phyloP scores from a whole-genome alignment of 1,140 invertebrate species.

The Drosophila funebris region DNA sequence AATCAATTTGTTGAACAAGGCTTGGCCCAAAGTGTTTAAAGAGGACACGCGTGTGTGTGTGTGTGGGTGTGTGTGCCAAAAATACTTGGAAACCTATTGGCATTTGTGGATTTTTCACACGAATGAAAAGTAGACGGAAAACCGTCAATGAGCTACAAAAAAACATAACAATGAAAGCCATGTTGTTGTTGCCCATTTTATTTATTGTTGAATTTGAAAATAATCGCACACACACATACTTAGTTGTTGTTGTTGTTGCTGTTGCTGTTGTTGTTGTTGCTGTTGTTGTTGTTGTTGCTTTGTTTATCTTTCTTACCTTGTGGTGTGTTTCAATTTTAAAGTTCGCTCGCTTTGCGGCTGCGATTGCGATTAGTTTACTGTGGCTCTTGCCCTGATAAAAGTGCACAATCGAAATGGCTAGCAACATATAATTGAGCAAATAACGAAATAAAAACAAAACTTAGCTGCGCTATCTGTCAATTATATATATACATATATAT shows the following conservation, averaged over 20 bases:
- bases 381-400: slow-evolving; percentile 19
- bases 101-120: slow-evolving; percentile 38
- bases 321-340: slow-evolving; percentile 43
- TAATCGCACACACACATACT: slow-evolving; percentile 19
- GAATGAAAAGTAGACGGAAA: slow-evolving; percentile 22
- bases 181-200: not conserved
- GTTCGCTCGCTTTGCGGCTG: slow-evolving; percentile 25
- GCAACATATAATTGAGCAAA: slow-evolving; percentile 15
- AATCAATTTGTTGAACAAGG: not conserved
- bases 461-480: not conserved
- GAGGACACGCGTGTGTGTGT: not conserved
- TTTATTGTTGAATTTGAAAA: slow-evolving; percentile 50
- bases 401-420: not conserved
- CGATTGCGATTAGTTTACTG: slow-evolving; percentile 15
- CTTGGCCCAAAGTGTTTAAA: not conserved
- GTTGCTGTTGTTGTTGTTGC: too few species aligned
- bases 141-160: slow-evolving; percentile 27
- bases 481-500: slow-evolving; percentile 1
- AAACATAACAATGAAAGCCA: slow-evolving; percentile 26
- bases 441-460: slow-evolving; percentile 11
- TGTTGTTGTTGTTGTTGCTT: too few species aligned
- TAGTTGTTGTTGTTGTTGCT: too few species aligned
- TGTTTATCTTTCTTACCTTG: slow-evolving; percentile 46
- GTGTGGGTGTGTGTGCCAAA: slow-evolving; percentile 21
- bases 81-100: slow-evolving; percentile 21